Evolutionary conservation across 2,797 vertebrate genomes (phyloP), one percentile per base, ranked within the genome.

Genomic region (Eutrigla gurnardus): DNA sequence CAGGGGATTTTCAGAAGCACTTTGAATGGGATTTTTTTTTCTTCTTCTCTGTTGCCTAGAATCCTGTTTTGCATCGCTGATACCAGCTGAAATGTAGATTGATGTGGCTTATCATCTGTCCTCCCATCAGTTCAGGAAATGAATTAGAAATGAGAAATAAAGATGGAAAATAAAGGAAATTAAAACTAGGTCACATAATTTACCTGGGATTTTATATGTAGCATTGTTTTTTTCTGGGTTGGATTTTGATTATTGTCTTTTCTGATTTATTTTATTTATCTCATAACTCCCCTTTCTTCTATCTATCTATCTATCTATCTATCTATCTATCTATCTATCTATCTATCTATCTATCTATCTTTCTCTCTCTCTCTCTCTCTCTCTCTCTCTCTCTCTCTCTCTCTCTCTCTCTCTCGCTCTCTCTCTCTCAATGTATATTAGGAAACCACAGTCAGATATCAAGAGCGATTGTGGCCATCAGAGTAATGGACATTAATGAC

Each of bases 381-480:
- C n/a, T n/a, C n/a, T n/a, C n/a, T n/a, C n/a, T 61, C 25, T 52
- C n/a, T 70, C 58, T 50, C 25, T 72, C 65, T 70, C 62, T 81
- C 71, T 75, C 15, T 70, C 59, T 65, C 18, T 74, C 52, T 62
- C 11, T 77, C 53, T 75, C 33, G 73, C 6, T 75, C 88, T 89
- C 64, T 87, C 86, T 76, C 69, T 72, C 25, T 1, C 25, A 25
- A 25, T 88, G 90, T 87, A 73, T 81, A 83, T 81, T 80, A 99
- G 98, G 95, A 91, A 99, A 99, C 93, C 96, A 98, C 95, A 99
- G 98, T 91, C 98, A 98, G 92, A 96, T 99, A 85, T 98, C 98
- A 45, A 95, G 97, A 78, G 96, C 96, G 11, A 95, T 96, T 49
- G 97, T 99, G 85, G 96, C 97, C 72, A 98, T 99, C 93, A 96